Conservation (phyloP, 2,888 invertebrate genomes). For the Zaprionus bogoriensis region DNA sequence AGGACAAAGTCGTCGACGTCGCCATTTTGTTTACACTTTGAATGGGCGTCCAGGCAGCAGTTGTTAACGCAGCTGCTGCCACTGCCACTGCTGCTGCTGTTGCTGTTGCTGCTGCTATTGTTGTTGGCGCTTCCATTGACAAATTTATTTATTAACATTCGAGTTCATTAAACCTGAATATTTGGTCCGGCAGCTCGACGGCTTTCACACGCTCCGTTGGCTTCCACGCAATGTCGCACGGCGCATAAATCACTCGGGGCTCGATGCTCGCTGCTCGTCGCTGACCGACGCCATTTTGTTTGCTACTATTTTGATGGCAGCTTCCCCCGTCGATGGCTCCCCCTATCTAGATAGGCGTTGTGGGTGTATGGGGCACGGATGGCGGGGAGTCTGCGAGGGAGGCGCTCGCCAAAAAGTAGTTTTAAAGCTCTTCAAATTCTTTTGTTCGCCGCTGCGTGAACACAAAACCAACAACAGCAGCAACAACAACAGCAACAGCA, state of each 20-base stretch:
- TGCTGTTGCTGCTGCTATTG: constrained; percentile 8
- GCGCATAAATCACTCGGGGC: constrained; percentile 63
- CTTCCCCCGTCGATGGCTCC: not conserved
- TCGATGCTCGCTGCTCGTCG: constrained; percentile 26
- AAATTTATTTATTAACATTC: constrained; percentile 77
- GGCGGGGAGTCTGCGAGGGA: not conserved
- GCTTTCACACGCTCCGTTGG: constrained; percentile 56
- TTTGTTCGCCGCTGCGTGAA: constrained; percentile 27
- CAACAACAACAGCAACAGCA: constrained; percentile 14
- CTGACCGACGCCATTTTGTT: constrained; percentile 51
- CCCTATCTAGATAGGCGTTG: too few species aligned
- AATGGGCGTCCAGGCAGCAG: constrained; percentile 23
- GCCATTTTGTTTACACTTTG: constrained; percentile 44
- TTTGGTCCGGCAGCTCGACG: constrained; percentile 36
- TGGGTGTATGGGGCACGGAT: not conserved
- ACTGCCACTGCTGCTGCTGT: constrained; percentile 17
- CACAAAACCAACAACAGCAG: constrained; percentile 16
- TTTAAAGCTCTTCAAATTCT: constrained; percentile 57
- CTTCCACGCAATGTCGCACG: not conserved
- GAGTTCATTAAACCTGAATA: constrained; percentile 73
- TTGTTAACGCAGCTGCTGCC: constrained; percentile 31
- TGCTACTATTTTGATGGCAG: constrained; percentile 30
- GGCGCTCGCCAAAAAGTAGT: constrained; percentile 46
- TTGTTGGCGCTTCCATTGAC: constrained; percentile 55
- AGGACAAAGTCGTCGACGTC: constrained; percentile 4